These are phyloP conservation scores for Dryobota labecula DNA, from an alignment of 2,888 invertebrate species.

Conservation along the genomic window DNA sequence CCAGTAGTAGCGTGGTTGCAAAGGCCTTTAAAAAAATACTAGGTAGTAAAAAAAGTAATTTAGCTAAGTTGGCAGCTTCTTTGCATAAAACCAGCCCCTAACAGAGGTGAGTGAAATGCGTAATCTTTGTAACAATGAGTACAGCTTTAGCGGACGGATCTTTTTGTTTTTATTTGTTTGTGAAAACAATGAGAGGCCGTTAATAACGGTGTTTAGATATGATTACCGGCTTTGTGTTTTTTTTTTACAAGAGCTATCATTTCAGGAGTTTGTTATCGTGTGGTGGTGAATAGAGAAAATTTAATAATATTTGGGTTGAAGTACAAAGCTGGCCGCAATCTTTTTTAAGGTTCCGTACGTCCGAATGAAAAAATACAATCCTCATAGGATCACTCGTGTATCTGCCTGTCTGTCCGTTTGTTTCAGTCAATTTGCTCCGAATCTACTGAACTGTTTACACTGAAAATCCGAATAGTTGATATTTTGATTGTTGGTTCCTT, in stretches of 20 bases:
- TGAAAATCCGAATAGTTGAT: too few species aligned
- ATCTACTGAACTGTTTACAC: too few species aligned
- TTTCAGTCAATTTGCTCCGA: not conserved
- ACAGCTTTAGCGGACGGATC: slow-evolving; percentile 64
- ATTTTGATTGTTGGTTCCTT: too few species aligned
- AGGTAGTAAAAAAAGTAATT: slow-evolving; percentile 34
- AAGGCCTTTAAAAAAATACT: slow-evolving; percentile 8
- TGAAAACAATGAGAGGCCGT: slow-evolving; percentile 69
- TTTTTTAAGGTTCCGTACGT: not conserved
- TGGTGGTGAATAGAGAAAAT: slow-evolving; percentile 20
- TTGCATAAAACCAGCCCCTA: slow-evolving; percentile 42
- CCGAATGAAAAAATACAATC: not conserved
- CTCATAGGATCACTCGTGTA: too few species aligned
- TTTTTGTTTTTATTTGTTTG: slow-evolving; percentile 70
- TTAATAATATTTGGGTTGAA: not conserved
- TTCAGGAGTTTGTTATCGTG: slow-evolving; percentile 35
- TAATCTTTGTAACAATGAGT: slow-evolving; percentile 78
- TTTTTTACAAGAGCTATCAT: slow-evolving; percentile 30
- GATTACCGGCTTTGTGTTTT: slow-evolving; percentile 55
- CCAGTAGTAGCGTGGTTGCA: too few species aligned
- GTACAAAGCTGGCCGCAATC: not conserved
- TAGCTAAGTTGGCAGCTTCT: slow-evolving; percentile 31
- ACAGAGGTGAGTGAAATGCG: slow-evolving; percentile 68
- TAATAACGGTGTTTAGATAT: slow-evolving; percentile 67
- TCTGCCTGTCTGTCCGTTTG: not conserved